These are phyloP conservation scores for Nycteola revayana DNA, from an alignment of 2,888 invertebrate genomes.

Conservation along the genomic window DNA sequence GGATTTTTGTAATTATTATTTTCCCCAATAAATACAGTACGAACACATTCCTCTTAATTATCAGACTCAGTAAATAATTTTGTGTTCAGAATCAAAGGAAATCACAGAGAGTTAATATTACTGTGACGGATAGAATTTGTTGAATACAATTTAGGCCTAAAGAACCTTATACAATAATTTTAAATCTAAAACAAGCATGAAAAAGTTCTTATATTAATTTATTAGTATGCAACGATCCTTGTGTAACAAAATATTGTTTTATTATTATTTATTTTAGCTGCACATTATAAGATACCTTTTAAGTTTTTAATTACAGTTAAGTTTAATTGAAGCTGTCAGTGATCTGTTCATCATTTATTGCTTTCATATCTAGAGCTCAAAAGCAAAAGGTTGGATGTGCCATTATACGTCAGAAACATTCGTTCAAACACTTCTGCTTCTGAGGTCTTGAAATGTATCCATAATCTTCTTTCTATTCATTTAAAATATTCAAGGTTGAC, in stretches of 20 bases:
- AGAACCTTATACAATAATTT: conserved; percentile 25
- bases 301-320: too few relatives aligned
- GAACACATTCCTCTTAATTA: conserved; percentile 15
- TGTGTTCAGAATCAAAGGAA: conserved; percentile 29
- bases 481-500: too few relatives aligned
- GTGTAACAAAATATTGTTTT: conserved; percentile 50
- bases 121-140: conserved; percentile 32
- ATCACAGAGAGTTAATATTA: conserved; percentile 30
- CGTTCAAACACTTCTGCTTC: too few relatives aligned
- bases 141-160: conserved; percentile 31
- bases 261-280: conserved; percentile 35
- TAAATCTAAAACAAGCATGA: conserved; percentile 10
- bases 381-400: too few relatives aligned
- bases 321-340: too few relatives aligned
- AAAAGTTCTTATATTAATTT: conserved; percentile 9
- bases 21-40: conserved; percentile 21
- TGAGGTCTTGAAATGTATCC: too few relatives aligned
- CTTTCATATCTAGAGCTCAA: too few relatives aligned
- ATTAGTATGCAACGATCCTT: conserved; percentile 15
- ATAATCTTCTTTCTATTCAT: too few relatives aligned
- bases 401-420: too few relatives aligned
- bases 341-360: too few relatives aligned
- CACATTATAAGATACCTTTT: too few relatives aligned
- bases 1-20: background rate
- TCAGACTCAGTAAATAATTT: conserved; percentile 30